phyloP scores from a whole-genome alignment of 1,140 invertebrate species.

The Leptinotarsa undecemlineata region DNA sequence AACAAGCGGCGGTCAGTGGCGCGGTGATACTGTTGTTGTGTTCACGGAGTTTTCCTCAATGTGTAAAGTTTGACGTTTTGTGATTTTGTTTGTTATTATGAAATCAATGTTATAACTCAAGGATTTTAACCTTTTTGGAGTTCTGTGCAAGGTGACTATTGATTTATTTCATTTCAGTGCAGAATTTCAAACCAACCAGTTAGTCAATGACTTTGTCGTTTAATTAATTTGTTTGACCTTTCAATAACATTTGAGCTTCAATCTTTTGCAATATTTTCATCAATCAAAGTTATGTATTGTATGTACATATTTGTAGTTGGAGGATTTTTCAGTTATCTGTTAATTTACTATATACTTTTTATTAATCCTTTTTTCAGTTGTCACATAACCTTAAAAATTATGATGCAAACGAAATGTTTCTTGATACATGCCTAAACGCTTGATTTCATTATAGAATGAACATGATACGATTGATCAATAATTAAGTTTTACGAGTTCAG shows the following conservation, averaged over 20 bases:
- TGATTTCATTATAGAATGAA: not conserved
- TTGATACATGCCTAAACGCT: not conserved
- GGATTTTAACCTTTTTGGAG: slow-evolving; percentile 24
- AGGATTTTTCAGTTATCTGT: too few relatives aligned
- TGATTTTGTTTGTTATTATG: slow-evolving; percentile 23
- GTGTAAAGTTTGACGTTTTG: slow-evolving; percentile 17
- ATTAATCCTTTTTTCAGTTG: not conserved
- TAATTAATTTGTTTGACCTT: slow-evolving; percentile 27
- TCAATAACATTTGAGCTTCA: slow-evolving; percentile 2
- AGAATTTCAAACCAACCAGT: not conserved
- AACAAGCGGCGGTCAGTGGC: slow-evolving; percentile 17
- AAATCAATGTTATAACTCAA: slow-evolving; percentile 12
- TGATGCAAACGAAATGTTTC: not conserved
- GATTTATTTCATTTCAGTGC: not conserved
- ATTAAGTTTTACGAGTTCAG: too few relatives aligned
- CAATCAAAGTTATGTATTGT: too few relatives aligned
- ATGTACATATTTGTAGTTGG: too few relatives aligned
- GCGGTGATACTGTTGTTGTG: slow-evolving; percentile 23
- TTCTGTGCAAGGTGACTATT: slow-evolving; percentile 15
- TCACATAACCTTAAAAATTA: not conserved
- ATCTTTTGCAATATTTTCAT: not conserved
- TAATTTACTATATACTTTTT: not conserved
- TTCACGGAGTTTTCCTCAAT: not conserved
- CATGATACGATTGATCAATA: too few relatives aligned
- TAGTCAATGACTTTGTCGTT: slow-evolving; percentile 13